Evolutionary conservation across 2,113 vertebrate species (phyloP), one percentile per base, ranked within the genome.

Genomic region (Podarcis raffonei): DNA sequence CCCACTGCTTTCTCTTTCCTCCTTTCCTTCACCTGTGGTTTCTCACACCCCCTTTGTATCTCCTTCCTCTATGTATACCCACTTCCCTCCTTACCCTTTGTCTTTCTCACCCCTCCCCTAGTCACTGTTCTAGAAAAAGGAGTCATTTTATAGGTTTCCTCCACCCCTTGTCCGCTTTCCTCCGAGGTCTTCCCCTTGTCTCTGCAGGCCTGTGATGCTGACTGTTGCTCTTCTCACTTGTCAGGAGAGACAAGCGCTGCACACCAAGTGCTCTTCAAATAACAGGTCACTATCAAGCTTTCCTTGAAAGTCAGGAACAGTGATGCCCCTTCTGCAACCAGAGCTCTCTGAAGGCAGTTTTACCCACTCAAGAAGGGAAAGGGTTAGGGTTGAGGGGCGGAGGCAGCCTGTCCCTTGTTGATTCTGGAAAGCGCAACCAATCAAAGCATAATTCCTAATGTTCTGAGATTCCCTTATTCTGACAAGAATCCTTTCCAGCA

Each of bases 1-100:
- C 93, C 90, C 92, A 95, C 92, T 77, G 93, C 92, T 92, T 90
- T 91, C 92, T 95, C 93, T 96, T 95, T 90, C 90, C 42, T 89
- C 37, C 71, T 85, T 39, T 25, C 87, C 87, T 89, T 87, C 90
- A 90, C 89, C 68, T 12, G 5, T 6, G 6, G 48, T 37, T 6
- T 74, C 2, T n/a, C 8, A n/a, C 8, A 72, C 42, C 48, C 48
- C 59, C 59, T 62, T 62, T 62, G 13, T 62, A 4, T 62, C 59
- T 62, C 59, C 59, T 62, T 20, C 59, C 59, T 62, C 59, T 62
- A 15, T 62, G 18, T 20, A 74, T 74, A 74, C 32, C 18, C 35
- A 2, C 72, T 23, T 62, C 27, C 12, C 7, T 39, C 48, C 18
- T 79, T 35, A 27, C 32, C 15, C 37, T 39, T 59, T 48, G 32